Evolutionary conservation across 2,888 invertebrate species (phyloP), one percentile per base, ranked within the genome.

Genomic region (Homarus gammarus): DNA sequence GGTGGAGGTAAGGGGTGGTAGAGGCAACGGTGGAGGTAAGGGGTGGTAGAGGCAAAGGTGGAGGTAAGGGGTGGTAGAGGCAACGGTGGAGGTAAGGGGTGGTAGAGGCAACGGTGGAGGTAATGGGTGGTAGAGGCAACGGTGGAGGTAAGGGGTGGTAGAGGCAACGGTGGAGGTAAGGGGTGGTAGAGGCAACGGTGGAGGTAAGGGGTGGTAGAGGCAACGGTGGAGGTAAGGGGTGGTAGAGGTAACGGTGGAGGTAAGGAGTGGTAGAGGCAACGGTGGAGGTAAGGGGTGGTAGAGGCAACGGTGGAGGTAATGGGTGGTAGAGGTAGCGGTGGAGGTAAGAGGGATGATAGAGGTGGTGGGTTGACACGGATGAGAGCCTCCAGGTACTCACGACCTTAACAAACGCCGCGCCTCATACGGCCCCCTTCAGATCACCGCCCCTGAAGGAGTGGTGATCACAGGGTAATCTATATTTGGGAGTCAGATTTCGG

Each of bases 401-500:
- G 10, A 27, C 61, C 61, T 61, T 61, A 61, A 61, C 61, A 27
- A 61, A 61, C 27, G 61, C 61, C 3, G 27, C 61, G 3, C 27
- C 61, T 61, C 61, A 61, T 61, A 61, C 27, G 61, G 6, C 27
- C 3, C 27, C 61, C 75, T 22, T 22, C 44, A 36, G 40, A 75
- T 75, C 40, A 49, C 8, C 49, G 22, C 31, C 36, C 27, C 44
- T 75, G 75, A 75, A 75, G 75, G 75, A 75, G 75, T 22, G 44
- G 75, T 75, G 75, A 75, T 75, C 75, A 75, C 44, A 75, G 36
- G 75, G 75, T 75, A 75, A 75, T 75, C 75, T 75, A 40, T 75
- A 75, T 75, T 75, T 75, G 75, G 75, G 44, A 75, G 75, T 75
- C 75, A 75, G 75, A 75, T 75, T 40, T 40, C 31, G 75, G 40